A percentile compares a stretch with the other conserved stretches of the same genome.
These are phyloP conservation scores for Acanthacorydalis orientalis DNA, from an alignment of 2,888 invertebrate species.

Conservation along the genomic window DNA sequence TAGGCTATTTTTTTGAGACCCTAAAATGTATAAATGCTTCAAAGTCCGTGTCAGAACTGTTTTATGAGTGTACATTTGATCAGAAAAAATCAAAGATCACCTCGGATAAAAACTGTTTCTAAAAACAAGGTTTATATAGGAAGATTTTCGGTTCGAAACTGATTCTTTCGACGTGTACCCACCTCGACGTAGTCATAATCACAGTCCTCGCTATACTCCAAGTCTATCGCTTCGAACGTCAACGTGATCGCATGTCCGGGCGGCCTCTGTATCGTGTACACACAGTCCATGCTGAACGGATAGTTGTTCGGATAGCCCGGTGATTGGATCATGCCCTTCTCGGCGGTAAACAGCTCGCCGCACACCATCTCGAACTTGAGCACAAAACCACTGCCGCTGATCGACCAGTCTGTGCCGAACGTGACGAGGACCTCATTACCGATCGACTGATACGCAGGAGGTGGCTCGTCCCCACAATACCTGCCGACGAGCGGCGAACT, in stretches of 20 bases:
- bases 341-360: slow-evolving; percentile 38
- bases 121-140: too few relatives aligned
- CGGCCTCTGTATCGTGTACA: slow-evolving; percentile 47
- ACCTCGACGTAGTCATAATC: slow-evolving; percentile 29
- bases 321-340: slow-evolving; percentile 45
- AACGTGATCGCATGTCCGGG: slow-evolving; percentile 46
- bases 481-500: slow-evolving; percentile 49
- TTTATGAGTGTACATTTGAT: too few relatives aligned
- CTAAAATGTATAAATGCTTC: too few relatives aligned
- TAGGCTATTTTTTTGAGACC: too few relatives aligned
- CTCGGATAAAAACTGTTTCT: too few relatives aligned
- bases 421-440: slow-evolving; percentile 40
- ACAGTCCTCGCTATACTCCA: slow-evolving; percentile 35
- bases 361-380: slow-evolving; percentile 44
- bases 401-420: slow-evolving; percentile 39
- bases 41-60: too few relatives aligned
- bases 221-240: slow-evolving; percentile 44
- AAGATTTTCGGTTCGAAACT: too few relatives aligned
- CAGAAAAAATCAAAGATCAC: too few relatives aligned
- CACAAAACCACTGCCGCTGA: slow-evolving; percentile 35
- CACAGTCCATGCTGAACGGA: slow-evolving; percentile 41
- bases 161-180: too few relatives aligned
- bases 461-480: slow-evolving; percentile 53
- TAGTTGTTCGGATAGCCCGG: slow-evolving; percentile 61
- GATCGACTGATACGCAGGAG: slow-evolving; percentile 36